Evolutionary conservation across 2,888 invertebrate genomes (phyloP), one percentile per base, ranked within the genome.

Genomic region (Melanargia galathea): DNA sequence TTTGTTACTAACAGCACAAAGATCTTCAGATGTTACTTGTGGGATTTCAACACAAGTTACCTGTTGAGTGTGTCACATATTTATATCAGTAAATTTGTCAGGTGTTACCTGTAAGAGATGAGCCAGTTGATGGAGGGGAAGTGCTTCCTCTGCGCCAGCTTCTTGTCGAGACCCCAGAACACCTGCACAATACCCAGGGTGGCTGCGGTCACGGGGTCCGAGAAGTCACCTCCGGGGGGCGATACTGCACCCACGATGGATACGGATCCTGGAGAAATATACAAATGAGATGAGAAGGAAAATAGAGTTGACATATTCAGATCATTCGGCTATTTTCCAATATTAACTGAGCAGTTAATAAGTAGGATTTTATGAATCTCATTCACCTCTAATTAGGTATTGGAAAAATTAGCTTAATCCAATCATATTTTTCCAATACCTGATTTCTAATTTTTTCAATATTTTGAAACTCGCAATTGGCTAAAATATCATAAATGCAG

Each of bases 101-200:
- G 35, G n/a, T 13, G 24, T 35, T 0, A 93, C 93, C 93, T 93
- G 94, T 97, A 97, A 1, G 98, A 99, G 89, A 99, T 99, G 77
- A 99, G 95, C 99, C 99, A 99, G 92, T 99, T 99, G 92, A 99
- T 98, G 74, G 99, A 98, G 66, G 99, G 99, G 94, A 99, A 99
- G 92, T 99, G 99, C 88, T 99, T 99, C 75, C 99, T 94, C 92
- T 99, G 99, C 0, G 99, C 99, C 67, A 99, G 93, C 85, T 99
- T 99, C 92, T 99, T 99, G 92, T 99, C 99, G 80, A 99, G 92
- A 67, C 99, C 99, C 99, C 99, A 99, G 93, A 99, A 99, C 90
- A 99, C 99, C 90, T 99, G 99, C 67, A 99, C 99, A 84, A 99
- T 99, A 92, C 98, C 97, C 68, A 99, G 94, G 16, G 99, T 99